Evolutionary conservation across 1,140 invertebrate genomes (phyloP), one percentile per base, ranked within the genome.

Genomic region (Luehdorfia chinensis): DNA sequence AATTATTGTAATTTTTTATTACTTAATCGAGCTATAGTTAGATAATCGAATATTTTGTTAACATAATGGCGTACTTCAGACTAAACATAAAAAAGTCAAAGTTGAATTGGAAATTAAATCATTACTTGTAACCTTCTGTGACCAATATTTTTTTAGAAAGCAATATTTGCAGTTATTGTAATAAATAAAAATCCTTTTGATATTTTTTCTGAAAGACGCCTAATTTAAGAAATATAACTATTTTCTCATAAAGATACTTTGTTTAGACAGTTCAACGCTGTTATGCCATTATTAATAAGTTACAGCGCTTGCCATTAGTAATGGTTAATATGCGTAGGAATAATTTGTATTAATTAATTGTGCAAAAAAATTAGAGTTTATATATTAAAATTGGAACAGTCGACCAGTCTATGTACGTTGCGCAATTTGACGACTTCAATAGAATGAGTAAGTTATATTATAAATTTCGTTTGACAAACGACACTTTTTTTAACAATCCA

Each of bases 281-380:
- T 12, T 12, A 31, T 31, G 30, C 30, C 30, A 31, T 31, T 31
- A 31, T 12, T n/a, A 14, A 39, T 43, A 30, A 43, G 39, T 16
- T 11, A 43, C 39, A 43, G 39, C 39, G 39, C 39, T 43, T 43
- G 39, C 39, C 39, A 43, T 12, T 43, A 16, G 34, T 37, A 23
- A 43, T 27, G 25, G 27, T 43, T 18, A 27, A 28, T 41, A 28
- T 30, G 15, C 12, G 16, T 9, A 41, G 23, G 12, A 19, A 37
- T 37, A 12, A 1, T 23, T 23, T n/a, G 9, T 8, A 25, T 41
- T 25, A 25, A 41, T 41, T 23, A 27, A n/a, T 41, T 7, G 7
- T 41, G 9, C 14, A 16, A 30, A 43, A 11, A 9, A 30, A 43
- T n/a, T n/a, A n/a, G n/a, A n/a, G n/a, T n/a, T n/a, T n/a, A n/a